Conservation (phyloP, 2,797 vertebrate species). For the Tapera naevia region DNA sequence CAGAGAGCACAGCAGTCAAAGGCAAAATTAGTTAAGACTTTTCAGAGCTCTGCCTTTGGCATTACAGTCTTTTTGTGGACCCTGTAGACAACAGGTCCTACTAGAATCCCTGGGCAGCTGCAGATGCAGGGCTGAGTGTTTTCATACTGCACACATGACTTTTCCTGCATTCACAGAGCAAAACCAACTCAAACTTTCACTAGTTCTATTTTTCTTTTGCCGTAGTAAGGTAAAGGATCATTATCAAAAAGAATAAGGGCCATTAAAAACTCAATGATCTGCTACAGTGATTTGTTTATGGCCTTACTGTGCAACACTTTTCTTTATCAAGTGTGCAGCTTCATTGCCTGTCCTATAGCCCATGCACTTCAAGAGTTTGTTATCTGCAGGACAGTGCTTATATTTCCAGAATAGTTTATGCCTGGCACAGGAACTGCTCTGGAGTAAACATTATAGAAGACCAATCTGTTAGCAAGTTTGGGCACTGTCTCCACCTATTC, state of each 20-base stretch:
- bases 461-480: background rate
- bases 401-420: background rate
- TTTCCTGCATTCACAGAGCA: background rate
- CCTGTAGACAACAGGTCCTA: background rate
- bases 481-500: background rate
- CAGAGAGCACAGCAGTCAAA: background rate
- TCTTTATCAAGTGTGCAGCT: background rate
- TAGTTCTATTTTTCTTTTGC: slow-evolving; percentile 1
- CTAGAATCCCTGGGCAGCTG: background rate
- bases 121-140: background rate
- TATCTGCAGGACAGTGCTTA: background rate
- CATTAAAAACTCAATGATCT: slow-evolving; percentile 24
- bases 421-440: background rate
- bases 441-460: background rate
- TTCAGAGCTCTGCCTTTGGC: background rate
- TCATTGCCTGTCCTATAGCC: background rate
- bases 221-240: background rate
- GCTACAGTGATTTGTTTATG: background rate
- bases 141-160: background rate
- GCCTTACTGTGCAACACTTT: background rate
- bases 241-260: background rate
- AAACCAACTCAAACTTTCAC: background rate
- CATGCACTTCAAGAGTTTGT: background rate
- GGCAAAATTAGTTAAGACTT: background rate
- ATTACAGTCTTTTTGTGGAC: background rate